Conservation (phyloP, 2,113 vertebrate genomes). For the Laticauda colubrina region DNA sequence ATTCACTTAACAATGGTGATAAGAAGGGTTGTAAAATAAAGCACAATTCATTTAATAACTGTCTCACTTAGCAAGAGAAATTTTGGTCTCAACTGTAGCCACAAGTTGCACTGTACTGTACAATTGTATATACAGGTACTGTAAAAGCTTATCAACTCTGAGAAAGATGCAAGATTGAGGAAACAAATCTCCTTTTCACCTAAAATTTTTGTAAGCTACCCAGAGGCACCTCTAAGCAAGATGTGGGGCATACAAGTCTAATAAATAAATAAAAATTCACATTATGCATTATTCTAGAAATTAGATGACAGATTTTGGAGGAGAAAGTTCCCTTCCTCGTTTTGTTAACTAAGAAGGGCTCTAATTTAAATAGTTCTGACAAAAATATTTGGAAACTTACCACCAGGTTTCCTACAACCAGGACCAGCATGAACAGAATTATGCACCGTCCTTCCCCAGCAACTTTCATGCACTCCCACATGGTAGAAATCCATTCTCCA, state of each 20-base stretch:
- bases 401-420: constrained; percentile 76
- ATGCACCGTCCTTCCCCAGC: constrained; percentile 48
- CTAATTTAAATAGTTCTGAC: neutral
- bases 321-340: neutral
- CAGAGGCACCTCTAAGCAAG: no score
- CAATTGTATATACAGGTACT: neutral
- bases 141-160: neutral
- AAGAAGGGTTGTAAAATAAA: neutral
- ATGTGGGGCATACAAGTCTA: neutral
- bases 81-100: neutral
- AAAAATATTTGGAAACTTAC: constrained; percentile 62
- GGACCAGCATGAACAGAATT: constrained; percentile 66
- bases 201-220: no score
- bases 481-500: constrained; percentile 77
- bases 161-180: neutral
- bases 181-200: neutral
- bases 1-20: neutral
- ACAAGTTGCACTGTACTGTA: neutral
- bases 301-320: neutral
- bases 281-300: neutral
- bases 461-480: constrained; percentile 75
- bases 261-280: neutral
- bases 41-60: neutral
- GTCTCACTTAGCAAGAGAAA: neutral
- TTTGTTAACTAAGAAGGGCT: neutral